These are phyloP conservation scores for Clarias macrocephalus DNA, from an alignment of 2,113 vertebrate genomes.

Conservation along the genomic window DNA sequence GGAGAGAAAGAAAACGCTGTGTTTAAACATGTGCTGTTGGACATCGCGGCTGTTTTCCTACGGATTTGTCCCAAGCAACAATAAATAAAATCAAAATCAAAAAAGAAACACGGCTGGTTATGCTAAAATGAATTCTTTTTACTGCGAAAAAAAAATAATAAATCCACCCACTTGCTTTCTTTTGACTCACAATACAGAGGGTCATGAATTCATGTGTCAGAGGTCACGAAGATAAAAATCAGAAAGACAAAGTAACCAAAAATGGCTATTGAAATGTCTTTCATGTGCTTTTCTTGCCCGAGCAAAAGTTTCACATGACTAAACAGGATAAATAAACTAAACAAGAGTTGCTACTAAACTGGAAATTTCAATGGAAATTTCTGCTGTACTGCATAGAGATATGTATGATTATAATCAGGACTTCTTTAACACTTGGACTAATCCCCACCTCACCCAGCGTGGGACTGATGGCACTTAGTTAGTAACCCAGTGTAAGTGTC, in stretches of 20 bases:
- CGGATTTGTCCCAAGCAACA: background rate
- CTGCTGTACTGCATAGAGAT: too few relatives aligned
- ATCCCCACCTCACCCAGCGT: too few relatives aligned
- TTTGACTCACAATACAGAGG: background rate
- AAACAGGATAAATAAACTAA: too few relatives aligned
- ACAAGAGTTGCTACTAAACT: too few relatives aligned
- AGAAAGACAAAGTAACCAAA: background rate
- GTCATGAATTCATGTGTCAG: background rate
- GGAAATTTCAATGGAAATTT: too few relatives aligned
- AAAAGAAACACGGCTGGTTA: too few relatives aligned
- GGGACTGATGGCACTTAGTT: too few relatives aligned
- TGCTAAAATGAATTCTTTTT: background rate
- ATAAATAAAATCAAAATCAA: background rate
- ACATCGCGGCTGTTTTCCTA: background rate
- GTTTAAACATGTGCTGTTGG: background rate
- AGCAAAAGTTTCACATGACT: too few relatives aligned
- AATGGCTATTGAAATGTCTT: background rate
- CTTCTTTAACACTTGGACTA: too few relatives aligned
- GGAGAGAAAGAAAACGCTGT: background rate
- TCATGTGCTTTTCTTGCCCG: background rate
- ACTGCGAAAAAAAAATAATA: background rate
- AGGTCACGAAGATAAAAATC: background rate
- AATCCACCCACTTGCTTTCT: background rate
- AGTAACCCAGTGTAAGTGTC: too few relatives aligned
- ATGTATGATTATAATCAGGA: too few relatives aligned